phyloP scores from a whole-genome alignment of 2,113 vertebrate genomes.

The Lampris incognitus region DNA sequence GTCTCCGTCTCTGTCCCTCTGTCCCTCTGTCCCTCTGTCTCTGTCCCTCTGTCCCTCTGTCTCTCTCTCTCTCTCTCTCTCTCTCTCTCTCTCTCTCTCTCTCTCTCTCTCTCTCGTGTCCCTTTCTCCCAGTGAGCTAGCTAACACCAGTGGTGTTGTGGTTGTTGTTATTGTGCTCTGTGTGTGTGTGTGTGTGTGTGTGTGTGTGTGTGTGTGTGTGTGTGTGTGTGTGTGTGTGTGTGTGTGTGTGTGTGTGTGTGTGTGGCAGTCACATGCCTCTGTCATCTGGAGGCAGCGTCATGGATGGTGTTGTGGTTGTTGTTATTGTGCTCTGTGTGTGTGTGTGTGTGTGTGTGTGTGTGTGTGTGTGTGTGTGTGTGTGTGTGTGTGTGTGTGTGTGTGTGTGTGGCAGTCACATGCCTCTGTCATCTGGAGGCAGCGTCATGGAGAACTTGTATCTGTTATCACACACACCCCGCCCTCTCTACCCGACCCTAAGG shows the following conservation, averaged over 20 bases:
- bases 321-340: conserved; percentile 39
- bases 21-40: background rate
- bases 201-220: conserved; percentile 27
- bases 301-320: conserved; percentile 35
- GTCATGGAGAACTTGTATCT: conserved; percentile 70
- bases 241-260: conserved; percentile 32
- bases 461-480: conserved; percentile 55
- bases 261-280: conserved; percentile 69
- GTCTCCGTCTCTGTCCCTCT: no score
- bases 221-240: conserved; percentile 37
- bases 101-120: background rate
- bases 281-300: conserved; percentile 57
- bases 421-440: conserved; percentile 67
- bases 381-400: conserved; percentile 38
- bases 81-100: no score
- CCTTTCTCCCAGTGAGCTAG: background rate
- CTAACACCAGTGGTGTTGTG: conserved; percentile 15
- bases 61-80: background rate
- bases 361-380: conserved; percentile 37
- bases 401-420: conserved; percentile 65
- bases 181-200: background rate
- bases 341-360: conserved; percentile 20
- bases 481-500: conserved; percentile 33
- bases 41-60: background rate
- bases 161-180: conserved; percentile 38